Base-by-base conservation (phyloP, 1,140 invertebrate genomes). In the Drosophila erecta region DNA sequence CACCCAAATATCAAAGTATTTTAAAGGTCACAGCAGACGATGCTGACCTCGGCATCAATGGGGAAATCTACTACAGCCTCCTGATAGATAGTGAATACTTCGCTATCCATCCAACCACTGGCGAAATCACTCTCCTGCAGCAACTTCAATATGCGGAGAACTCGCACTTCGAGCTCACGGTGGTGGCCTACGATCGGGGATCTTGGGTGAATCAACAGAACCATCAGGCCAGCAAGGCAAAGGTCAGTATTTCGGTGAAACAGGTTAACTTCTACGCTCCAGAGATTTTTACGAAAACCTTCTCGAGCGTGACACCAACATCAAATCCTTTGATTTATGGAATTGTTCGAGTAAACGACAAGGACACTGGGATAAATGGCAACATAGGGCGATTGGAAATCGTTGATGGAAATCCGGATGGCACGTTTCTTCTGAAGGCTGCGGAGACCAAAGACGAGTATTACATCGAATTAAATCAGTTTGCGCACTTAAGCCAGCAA, bases 41-140 rank as follows among this genome's bases (percentile, higher is more conserved):
- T 93, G 97, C 98, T 7, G 98, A 99, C 92, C 93, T 98, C 11
- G 98, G 98, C 0, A 94, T 96, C 50, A 99, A 99, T 92, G 97
- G 97, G 2, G 97, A 99, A 93, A 97, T 99, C 76, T 99, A 99
- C 92, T 99, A 99, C 92, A 98, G 96, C 92, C 96, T 99, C 76
- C 93, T 94, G n/a, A 94, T 98, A 65, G 93, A 94, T 15, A 97
- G 95, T 6, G 95, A 97, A 73, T 95, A 96, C 69, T 99, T 99
- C 92, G 96, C 97, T 6, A 95, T 99, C 59, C 97, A 99, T 93
- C 97, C 98, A 11, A 97, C 97, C 30, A 97, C 95, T 12, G 98
- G 98, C 3, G 95, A 97, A 10, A 95, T 99, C 40, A 96, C 96
- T 3, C 93, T 98, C 7, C 97, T 97, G 2, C 94, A 96, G 79